Base-by-base conservation (phyloP, 2,888 invertebrate genomes). In the Cryptus viduatorius region DNA sequence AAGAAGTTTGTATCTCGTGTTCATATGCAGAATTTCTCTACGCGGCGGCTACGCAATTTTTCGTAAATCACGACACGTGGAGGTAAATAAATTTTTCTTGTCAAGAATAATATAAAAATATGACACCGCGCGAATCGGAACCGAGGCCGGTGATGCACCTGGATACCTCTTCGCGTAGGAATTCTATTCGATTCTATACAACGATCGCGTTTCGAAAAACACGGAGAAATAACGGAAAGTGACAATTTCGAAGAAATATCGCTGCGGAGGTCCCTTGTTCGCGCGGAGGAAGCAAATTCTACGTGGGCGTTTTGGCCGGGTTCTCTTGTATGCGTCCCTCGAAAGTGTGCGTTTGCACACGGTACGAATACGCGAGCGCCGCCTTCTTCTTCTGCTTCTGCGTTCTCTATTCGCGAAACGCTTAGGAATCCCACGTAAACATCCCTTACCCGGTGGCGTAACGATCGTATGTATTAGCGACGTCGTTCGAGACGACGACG, bases 221-320 rank as follows among this genome's bases (percentile, higher is more conserved):
- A 37, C 10, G 12, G 12, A 56, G 56, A 56, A 24, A 19, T 19
- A 12, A 46, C 46, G 29, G 4, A 1, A 37, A 64, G 19, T n/a
- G 37, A 24, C 65, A 16, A 56, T 37, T 50, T 37, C 48, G 48
- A 37, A 37, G 5, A 8, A 37, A 8, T 31, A 3, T 64, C 12
- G 56, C 48, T 31, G 59, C 46, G 56, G 68, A 81, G 12, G 68
- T 61, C 68, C 8, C 61, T 42, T 59, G 59, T 75, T 50, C 44
- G 31, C 44, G 31, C 14, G 31, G 42, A 44, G 24, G 37, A 14
- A 31, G 61, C 29, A n/a, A 61, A 61, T 29, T n/a, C 42, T 0
- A 79, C 81, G 87, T 87, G 83, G 87, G 86, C 81, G 87, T 77
- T 84, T 87, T 87, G 86, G 86, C 87, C 81, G 81, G 50, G 80